These are phyloP conservation scores for Procavia capensis DNA, from an alignment of 2,113 vertebrate species.

Conservation along the genomic window DNA sequence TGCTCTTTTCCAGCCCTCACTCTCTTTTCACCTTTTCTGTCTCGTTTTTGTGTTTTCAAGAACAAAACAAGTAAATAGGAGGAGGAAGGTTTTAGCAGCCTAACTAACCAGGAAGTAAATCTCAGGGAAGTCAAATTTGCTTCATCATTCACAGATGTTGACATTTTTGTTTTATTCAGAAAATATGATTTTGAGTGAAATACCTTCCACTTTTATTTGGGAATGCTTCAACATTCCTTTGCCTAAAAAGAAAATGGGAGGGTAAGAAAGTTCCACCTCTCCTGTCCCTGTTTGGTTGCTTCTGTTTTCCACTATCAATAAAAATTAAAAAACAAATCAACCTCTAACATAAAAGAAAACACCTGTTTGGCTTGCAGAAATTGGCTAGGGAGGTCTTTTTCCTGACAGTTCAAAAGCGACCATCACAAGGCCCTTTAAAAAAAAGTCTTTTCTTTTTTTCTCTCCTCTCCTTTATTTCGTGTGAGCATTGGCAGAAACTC, in stretches of 20 bases:
- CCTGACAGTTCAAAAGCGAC: constrained; percentile 85
- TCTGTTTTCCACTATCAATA: constrained; percentile 72
- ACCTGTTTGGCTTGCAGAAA: constrained; percentile 91
- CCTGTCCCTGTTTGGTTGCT: neutral
- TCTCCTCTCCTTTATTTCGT: constrained; percentile 86
- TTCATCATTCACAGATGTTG: constrained; percentile 56
- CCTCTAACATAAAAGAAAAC: constrained; percentile 89
- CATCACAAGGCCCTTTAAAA: constrained; percentile 87
- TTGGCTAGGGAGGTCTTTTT: constrained; percentile 79
- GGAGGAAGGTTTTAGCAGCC: constrained; percentile 30
- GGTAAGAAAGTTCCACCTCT: constrained; percentile 1
- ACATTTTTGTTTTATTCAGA: constrained; percentile 63
- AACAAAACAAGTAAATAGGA: constrained; percentile 28
- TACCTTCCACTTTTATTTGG: constrained; percentile 41
- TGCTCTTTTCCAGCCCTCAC: neutral
- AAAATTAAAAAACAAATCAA: constrained; percentile 82
- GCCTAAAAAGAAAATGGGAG: constrained; percentile 33
- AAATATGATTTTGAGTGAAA: constrained; percentile 25
- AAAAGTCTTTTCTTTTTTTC: constrained; percentile 87
- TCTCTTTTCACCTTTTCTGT: constrained; percentile 29
- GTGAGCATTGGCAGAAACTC: constrained; percentile 93
- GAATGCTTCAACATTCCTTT: constrained; percentile 56
- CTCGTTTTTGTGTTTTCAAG: neutral
- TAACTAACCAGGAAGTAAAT: constrained; percentile 53
- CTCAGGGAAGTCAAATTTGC: constrained; percentile 60